These are phyloP conservation scores for Misgurnus mizolepis DNA, from an alignment of 2,113 vertebrate genomes.

Conservation along the genomic window DNA sequence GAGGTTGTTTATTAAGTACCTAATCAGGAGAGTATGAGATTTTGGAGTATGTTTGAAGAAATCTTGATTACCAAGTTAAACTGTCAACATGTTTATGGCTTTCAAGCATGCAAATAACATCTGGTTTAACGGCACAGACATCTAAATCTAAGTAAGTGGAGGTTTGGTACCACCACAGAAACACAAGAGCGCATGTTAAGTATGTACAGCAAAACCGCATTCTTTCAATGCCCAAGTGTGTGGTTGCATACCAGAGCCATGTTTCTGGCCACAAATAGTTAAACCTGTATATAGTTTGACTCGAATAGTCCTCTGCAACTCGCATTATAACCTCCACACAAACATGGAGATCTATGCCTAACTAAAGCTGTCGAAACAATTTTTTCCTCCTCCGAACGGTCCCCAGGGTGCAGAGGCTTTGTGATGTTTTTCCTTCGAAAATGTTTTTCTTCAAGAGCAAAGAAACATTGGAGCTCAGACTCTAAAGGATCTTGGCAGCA, in stretches of 20 bases:
- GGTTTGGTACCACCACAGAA: neutral
- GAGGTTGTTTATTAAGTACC: no score
- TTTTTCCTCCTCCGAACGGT: constrained; percentile 16
- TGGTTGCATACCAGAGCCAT: neutral
- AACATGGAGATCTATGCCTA: constrained; percentile 17
- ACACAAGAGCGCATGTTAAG: neutral
- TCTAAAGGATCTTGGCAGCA: neutral
- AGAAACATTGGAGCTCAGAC: neutral
- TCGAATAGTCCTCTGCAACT: no score
- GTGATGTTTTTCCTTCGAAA: neutral
- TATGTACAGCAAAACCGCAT: neutral
- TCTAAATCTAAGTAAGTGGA: neutral
- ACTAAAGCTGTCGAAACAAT: neutral
- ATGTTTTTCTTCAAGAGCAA: neutral
- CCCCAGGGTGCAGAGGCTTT: neutral
- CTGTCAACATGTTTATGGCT: no score
- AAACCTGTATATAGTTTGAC: no score
- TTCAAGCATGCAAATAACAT: no score
- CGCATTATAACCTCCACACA: neutral
- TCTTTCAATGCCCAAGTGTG: neutral
- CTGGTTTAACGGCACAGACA: no score
- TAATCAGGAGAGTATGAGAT: no score
- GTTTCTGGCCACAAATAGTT: neutral
- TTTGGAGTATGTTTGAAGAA: no score
- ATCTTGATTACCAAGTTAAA: no score